A percentile compares a stretch with the other conserved stretches of the same genome.
Evolutionary conservation across 2,113 vertebrate genomes (phyloP).

Genomic region (Hepsetus odoe): DNA sequence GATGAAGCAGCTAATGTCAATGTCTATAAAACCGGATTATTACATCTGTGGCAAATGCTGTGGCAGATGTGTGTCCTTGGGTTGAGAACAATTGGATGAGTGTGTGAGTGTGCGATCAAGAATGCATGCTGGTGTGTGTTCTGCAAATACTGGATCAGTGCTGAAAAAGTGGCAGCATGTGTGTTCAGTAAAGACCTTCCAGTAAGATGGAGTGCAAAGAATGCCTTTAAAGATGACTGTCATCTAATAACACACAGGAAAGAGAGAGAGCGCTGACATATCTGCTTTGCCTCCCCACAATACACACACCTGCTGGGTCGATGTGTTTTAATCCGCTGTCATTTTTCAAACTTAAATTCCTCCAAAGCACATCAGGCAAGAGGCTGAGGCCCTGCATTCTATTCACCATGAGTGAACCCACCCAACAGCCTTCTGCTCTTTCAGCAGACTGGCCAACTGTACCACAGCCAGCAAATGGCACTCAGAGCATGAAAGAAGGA

Average conservation of each 20-base stretch:
- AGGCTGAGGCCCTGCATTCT: slow-evolving; percentile 50
- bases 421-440: not conserved
- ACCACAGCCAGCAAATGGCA: slow-evolving; percentile 19
- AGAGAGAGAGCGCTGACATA: slow-evolving; percentile 33
- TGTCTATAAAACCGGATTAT: not conserved
- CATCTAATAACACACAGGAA: slow-evolving; percentile 40
- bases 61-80: not conserved
- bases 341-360: slow-evolving; percentile 69
- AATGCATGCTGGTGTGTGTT: slow-evolving; percentile 19
- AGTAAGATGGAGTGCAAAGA: slow-evolving; percentile 35
- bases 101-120: slow-evolving; percentile 2
- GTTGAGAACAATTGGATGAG: not conserved
- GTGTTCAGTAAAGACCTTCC: slow-evolving; percentile 35
- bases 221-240: slow-evolving; percentile 57
- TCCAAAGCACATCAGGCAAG: slow-evolving; percentile 64
- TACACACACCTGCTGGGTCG: slow-evolving; percentile 61
- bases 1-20: not conserved
- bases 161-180: slow-evolving; percentile 25
- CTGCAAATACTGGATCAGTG: slow-evolving; percentile 39
- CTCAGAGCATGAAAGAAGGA: not conserved
- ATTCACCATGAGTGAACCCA: slow-evolving; percentile 39
- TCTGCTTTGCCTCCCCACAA: slow-evolving; percentile 53
- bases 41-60: not conserved
- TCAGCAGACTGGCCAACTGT: slow-evolving; percentile 28
- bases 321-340: slow-evolving; percentile 58